A percentile compares a stretch with the other conserved stretches of the same genome.
These are phyloP conservation scores for Microcebus griseorufus DNA, from an alignment of 2,113 vertebrate genomes.

Conservation along the genomic window DNA sequence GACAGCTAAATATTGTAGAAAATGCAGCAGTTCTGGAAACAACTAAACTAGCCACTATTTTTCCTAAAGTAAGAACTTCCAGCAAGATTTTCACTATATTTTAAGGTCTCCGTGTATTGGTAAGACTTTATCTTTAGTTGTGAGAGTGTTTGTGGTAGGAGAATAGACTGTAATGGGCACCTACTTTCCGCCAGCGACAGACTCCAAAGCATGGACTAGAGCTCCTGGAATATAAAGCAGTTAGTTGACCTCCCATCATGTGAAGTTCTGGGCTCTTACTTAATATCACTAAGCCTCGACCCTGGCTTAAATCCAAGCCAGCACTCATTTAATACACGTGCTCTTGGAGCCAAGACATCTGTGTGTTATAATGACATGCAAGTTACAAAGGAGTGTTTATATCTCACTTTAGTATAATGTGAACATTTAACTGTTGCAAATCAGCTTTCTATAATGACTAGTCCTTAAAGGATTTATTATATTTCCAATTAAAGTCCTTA, in stretches of 20 bases:
- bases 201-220: not conserved
- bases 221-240: not conserved
- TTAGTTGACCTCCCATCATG: slow-evolving; percentile 74
- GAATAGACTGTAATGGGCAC: not conserved
- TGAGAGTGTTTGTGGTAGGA: not conserved
- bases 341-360: slow-evolving; percentile 84
- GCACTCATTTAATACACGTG: slow-evolving; percentile 74
- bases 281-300: slow-evolving; percentile 72
- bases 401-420: slow-evolving; percentile 78
- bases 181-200: not conserved
- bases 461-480: slow-evolving; percentile 80
- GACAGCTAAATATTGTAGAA: not conserved
- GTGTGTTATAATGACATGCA: slow-evolving; percentile 75
- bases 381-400: slow-evolving; percentile 85
- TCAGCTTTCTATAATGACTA: slow-evolving; percentile 78
- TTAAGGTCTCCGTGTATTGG: not conserved
- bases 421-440: slow-evolving; percentile 82
- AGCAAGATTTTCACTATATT: not conserved
- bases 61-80: not conserved
- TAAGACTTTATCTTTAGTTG: not conserved
- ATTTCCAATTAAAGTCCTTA: slow-evolving; percentile 74
- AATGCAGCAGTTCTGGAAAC: not conserved
- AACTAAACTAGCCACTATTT: not conserved
- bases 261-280: slow-evolving; percentile 73
- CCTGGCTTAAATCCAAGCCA: slow-evolving; percentile 77